A percentile compares a stretch with the other conserved stretches of the same genome.
phyloP scores from a whole-genome alignment of 2,113 vertebrate genomes.

The Dolichallabes microphthalmus region DNA sequence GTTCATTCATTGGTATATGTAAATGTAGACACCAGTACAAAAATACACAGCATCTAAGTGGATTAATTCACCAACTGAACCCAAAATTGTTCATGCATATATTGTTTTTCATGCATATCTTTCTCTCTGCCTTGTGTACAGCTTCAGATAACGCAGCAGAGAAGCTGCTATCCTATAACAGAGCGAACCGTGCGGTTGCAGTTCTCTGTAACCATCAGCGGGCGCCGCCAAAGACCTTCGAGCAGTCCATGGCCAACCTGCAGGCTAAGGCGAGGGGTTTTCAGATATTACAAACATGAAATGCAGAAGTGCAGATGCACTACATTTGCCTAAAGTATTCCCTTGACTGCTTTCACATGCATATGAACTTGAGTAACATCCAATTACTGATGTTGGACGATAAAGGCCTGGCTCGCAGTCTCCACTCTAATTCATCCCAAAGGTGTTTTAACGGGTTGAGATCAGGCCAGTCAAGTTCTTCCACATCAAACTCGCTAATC shows the following conservation, averaged over 20 bases:
- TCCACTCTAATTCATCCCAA: no score
- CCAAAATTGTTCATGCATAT: neutral
- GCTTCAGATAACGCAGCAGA: constrained; percentile 64
- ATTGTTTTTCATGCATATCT: neutral
- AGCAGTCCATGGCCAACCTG: constrained; percentile 78
- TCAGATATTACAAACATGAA: no score
- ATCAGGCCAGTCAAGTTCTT: no score
- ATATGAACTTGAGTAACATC: no score
- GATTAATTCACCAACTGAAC: neutral
- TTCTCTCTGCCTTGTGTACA: constrained; percentile 38
- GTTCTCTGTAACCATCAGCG: constrained; percentile 81
- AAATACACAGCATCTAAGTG: neutral
- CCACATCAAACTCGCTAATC: no score
- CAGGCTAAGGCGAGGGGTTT: constrained; percentile 68
- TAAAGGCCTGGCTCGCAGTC: no score
- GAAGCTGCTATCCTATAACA: constrained; percentile 77
- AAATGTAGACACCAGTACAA: neutral
- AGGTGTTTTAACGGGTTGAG: no score
- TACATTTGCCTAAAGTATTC: no score
- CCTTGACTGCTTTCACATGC: no score
- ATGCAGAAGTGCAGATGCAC: no score
- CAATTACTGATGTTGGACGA: no score
- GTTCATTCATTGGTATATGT: neutral
- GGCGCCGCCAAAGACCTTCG: constrained; percentile 77
- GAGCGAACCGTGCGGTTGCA: constrained; percentile 76